Evolutionary conservation across 1,140 invertebrate genomes (phyloP).

Genomic region (Trypoxylus dichotomus): DNA sequence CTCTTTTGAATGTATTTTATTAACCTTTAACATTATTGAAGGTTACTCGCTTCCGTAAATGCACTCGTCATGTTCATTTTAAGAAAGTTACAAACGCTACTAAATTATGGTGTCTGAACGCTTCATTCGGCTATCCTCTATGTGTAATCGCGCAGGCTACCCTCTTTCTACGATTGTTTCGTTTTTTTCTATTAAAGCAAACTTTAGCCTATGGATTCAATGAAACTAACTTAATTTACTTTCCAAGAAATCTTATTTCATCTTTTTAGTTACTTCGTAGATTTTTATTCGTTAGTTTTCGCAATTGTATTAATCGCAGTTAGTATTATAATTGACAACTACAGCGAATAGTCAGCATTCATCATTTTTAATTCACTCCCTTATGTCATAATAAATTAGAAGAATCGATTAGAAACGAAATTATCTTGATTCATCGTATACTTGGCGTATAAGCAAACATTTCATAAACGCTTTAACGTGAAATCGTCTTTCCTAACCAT

Average conservation of each 20-base stretch:
- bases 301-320: background rate
- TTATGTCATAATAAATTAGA: background rate
- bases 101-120: too few species aligned
- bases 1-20: too few species aligned
- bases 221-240: background rate
- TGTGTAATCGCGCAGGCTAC: too few species aligned
- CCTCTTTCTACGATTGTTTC: too few species aligned
- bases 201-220: background rate
- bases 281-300: background rate
- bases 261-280: background rate
- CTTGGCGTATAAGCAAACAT: background rate
- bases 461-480: background rate
- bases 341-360: background rate
- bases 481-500: background rate
- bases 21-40: too few species aligned
- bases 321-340: background rate
- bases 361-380: background rate
- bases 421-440: background rate
- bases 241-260: background rate
- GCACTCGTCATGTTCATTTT: too few species aligned
- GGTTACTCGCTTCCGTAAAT: too few species aligned
- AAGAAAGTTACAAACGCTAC: too few species aligned
- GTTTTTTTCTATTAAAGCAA: too few species aligned
- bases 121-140: too few species aligned
- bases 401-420: background rate